These are phyloP conservation scores for Ahaetulla prasina DNA, from an alignment of 2,113 vertebrate species.

Conservation along the genomic window DNA sequence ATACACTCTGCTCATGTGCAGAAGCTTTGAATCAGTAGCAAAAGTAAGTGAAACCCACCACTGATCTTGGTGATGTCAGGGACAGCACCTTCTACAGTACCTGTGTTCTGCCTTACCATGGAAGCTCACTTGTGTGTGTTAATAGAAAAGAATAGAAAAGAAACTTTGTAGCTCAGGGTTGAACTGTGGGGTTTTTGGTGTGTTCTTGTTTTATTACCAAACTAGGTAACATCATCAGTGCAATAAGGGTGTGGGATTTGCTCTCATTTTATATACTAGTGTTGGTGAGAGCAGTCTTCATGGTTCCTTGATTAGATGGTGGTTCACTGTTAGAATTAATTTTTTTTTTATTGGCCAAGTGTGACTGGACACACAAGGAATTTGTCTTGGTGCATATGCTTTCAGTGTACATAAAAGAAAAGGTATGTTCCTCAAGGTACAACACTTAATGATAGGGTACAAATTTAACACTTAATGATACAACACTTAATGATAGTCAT, in stretches of 20 bases:
- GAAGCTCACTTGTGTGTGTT: background rate
- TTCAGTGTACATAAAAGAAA: too few species aligned
- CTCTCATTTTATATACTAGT: background rate
- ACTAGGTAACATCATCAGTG: background rate
- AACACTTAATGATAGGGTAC: too few species aligned
- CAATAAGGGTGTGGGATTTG: background rate
- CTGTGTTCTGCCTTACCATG: background rate
- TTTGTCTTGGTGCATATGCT: too few species aligned
- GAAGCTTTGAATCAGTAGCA: too few species aligned
- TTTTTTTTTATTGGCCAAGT: too few species aligned
- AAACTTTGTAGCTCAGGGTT: background rate
- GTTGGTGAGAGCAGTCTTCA: background rate
- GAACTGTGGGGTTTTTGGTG: background rate
- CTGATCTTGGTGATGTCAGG: background rate
- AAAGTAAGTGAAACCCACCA: too few species aligned
- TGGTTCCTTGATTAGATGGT: background rate
- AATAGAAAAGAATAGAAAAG: background rate
- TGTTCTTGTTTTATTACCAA: background rate
- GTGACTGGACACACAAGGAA: too few species aligned
- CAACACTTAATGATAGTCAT: too few species aligned
- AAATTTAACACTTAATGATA: too few species aligned
- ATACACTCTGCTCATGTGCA: too few species aligned
- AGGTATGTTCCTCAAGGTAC: too few species aligned
- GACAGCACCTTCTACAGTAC: background rate
- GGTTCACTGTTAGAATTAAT: background rate